Evolutionary conservation across 1,140 invertebrate species (phyloP), one percentile per base, ranked within the genome.

Genomic region (Hormaphis cornu): DNA sequence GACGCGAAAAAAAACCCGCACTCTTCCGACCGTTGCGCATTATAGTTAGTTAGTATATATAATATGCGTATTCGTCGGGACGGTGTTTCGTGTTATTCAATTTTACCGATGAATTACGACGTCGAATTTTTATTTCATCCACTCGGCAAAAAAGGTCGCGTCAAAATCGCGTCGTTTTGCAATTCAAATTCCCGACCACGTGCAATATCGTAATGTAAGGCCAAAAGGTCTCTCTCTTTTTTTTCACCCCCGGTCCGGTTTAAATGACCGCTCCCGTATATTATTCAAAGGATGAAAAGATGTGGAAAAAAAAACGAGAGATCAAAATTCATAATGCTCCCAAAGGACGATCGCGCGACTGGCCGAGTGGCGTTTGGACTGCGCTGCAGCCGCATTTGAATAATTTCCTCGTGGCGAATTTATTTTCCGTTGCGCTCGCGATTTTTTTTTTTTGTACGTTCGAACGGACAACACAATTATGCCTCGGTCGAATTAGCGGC

Each of bases 271-370:
- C 14, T n/a, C n/a, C n/a, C n/a, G n/a, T n/a, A n/a, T n/a, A 35
- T 37, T 5, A 20, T 14, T 7, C 26, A 9, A 9, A 53, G 4
- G 50, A 33, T 9, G 30, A 9, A 33, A 4, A 33, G 30, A 33
- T 3, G 8, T 18, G 4, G 18, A 33, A 53, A 18, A 28, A 30
- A 52, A 16, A 50, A 50, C 24, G 28, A 52, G 54, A 56, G 53
- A 58, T 58, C 33, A 58, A 40, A 40, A 58, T 58, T 58, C 54
- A 40, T 58, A 58, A 40, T 58, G 18, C 35, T n/a, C 20, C 54
- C 33, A 24, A 58, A 58, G 52, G 52, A n/a, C n/a, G n/a, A n/a
- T n/a, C n/a, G n/a, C n/a, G n/a, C n/a, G n/a, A n/a, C n/a, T n/a
- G n/a, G n/a, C n/a, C n/a, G n/a, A n/a, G n/a, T n/a, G n/a, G n/a